Evolutionary conservation across 2,888 invertebrate species (phyloP), one percentile per base, ranked within the genome.

Genomic region (Onchidella celtica): DNA sequence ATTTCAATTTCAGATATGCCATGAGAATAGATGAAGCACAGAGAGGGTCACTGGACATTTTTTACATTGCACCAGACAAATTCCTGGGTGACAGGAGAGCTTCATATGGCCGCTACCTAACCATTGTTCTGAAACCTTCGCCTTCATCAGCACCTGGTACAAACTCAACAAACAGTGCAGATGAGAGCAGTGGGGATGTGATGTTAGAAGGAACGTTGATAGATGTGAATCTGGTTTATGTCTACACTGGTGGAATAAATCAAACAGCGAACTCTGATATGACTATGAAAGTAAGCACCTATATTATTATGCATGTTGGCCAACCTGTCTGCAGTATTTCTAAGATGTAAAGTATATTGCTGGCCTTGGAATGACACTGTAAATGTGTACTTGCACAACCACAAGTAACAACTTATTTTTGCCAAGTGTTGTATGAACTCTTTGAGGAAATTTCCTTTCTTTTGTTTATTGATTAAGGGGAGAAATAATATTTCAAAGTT

Each of bases 61-160:
- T 83, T 85, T 87, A 87, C 68, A 21, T 79, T 59, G 88, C 88
- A 11, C 83, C 86, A 11, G 72, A 29, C 2, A 79, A 82, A 32
- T 89, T 84, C 78, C 84, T 88, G 24, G 89, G 89, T 11, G 85
- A 88, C 85, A 87, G 85, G 81, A 79, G 81, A 21, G 66, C 86
- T 0, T 81, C 88, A 4, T 89, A 89, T 76, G 87, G 86, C 0
- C 85, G 86, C 63, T 55, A 40, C 6, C 66, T 89, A 21, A 81
- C 73, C 24, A 75, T 89, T 34, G 47, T 59, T 11, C 61, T 89
- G 66, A 47, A 70, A 4, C 57, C 82, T 27, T 77, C 81, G 27
- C 68, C 68, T 38, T 14, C 14, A 27, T n/a, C 14, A 17, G 11
- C n/a, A 4, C 29, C 24, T 14, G 6, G 3, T 11, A 17, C 34